phyloP scores from a whole-genome alignment of 2,888 invertebrate species.

The Drosophila demipolita region DNA sequence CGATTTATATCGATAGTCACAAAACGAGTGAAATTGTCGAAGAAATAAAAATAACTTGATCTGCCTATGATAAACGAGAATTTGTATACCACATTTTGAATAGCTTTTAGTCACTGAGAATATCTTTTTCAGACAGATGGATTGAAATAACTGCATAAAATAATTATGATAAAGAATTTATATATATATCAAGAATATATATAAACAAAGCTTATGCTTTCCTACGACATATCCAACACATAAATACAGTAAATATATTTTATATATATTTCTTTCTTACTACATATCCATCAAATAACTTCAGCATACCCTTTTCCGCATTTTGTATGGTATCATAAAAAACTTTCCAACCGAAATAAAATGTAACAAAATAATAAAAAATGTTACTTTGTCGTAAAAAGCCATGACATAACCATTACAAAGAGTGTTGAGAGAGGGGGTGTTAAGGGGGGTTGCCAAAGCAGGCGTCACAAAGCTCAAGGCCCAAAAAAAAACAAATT shows the following conservation, averaged over 20 bases:
- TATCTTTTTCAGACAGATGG: background rate
- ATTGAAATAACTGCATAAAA: fast-evolving
- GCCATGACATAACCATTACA: constrained; percentile 49
- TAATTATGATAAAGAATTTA: background rate
- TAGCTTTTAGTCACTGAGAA: background rate
- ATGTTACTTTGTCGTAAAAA: constrained; percentile 62
- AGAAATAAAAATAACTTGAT: fast-evolving
- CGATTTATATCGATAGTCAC: constrained; percentile 17
- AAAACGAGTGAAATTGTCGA: constrained; percentile 1
- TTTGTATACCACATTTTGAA: background rate
- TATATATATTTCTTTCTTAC: too few species aligned
- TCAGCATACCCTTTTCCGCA: background rate
- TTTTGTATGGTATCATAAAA: background rate
- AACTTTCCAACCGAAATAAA: constrained; percentile 75
- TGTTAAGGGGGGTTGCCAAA: background rate
- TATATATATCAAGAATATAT: background rate
- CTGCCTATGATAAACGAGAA: background rate
- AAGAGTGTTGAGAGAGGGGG: background rate
- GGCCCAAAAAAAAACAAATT: constrained; percentile 42
- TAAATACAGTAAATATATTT: background rate
- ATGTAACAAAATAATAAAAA: constrained; percentile 78
- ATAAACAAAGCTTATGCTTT: background rate
- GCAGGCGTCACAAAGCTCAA: constrained; percentile 24
- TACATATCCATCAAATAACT: background rate
- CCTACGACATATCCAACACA: background rate